phyloP scores from a whole-genome alignment of 2,113 vertebrate genomes.

The Oryzias javanicus region DNA sequence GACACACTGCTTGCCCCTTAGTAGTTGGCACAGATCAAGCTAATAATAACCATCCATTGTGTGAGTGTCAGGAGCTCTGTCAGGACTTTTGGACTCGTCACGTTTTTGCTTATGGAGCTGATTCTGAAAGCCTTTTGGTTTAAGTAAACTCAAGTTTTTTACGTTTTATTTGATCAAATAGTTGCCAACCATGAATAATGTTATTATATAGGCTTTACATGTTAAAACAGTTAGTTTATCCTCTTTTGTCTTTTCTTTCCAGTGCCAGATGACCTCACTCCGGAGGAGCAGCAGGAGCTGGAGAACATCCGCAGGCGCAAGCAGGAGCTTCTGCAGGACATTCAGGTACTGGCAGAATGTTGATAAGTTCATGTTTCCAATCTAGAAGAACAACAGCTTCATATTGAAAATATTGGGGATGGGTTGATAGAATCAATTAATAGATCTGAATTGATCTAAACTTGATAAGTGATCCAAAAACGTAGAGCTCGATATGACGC shows the following conservation, averaged over 20 bases:
- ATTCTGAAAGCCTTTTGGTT: slow-evolving; percentile 4
- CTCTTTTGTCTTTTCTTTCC: slow-evolving; percentile 24
- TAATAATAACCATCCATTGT: slow-evolving; percentile 42
- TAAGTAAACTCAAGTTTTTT: slow-evolving; percentile 3
- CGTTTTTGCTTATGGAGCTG: slow-evolving; percentile 22
- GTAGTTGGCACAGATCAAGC: slow-evolving; percentile 15
- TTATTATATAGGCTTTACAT: background rate
- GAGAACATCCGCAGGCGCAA: slow-evolving; percentile 95
- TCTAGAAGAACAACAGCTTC: too few species aligned
- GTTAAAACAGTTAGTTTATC: slow-evolving; percentile 29
- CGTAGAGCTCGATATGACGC: too few species aligned
- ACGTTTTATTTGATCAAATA: background rate
- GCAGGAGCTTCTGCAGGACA: slow-evolving; percentile 96
- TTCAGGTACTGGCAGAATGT: slow-evolving; percentile 84
- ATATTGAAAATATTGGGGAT: too few species aligned
- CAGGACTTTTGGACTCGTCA: slow-evolving; percentile 38
- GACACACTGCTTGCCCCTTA: slow-evolving; percentile 17
- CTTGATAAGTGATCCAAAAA: too few species aligned
- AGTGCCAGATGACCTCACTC: slow-evolving; percentile 95
- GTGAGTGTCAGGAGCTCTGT: slow-evolving; percentile 29
- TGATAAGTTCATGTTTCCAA: background rate
- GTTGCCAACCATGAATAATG: too few species aligned
- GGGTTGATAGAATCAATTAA: too few species aligned
- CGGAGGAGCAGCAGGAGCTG: slow-evolving; percentile 93
- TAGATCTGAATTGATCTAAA: too few species aligned